Conservation (phyloP, 2,888 invertebrate species). For the Macrosiphum euphorbiae region DNA sequence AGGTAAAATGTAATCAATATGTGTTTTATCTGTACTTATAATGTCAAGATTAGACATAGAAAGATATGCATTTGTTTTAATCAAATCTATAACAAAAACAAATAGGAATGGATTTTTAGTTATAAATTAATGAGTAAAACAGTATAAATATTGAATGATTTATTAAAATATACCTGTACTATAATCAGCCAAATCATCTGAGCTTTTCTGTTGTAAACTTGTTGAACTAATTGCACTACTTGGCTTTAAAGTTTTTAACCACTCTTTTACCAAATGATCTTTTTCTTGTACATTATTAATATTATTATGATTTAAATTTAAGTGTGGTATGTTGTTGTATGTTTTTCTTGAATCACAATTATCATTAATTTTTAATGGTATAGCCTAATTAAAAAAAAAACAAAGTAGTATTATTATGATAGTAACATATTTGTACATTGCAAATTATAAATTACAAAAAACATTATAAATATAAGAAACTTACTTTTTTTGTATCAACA, state of each 20-base stretch:
- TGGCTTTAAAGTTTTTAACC: neutral
- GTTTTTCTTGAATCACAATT: neutral
- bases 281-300: neutral
- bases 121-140: conserved; percentile 12
- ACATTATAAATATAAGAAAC: neutral
- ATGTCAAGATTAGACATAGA: neutral
- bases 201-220: neutral
- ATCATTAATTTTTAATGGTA: neutral
- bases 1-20: neutral
- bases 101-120: conserved; percentile 9
- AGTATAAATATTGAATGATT: too few relatives aligned
- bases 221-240: neutral
- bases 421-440: neutral
- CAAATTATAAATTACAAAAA: neutral
- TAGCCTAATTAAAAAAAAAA: neutral
- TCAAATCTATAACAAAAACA: neutral
- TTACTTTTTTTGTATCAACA: neutral
- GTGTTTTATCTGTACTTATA: neutral
- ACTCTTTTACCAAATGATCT: neutral
- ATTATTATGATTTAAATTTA: neutral
- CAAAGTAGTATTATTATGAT: neutral
- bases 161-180: conserved; percentile 11
- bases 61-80: neutral
- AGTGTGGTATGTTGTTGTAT: neutral
- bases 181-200: neutral